Base-by-base conservation (phyloP, 1,140 invertebrate species). In the Euura lappo region DNA sequence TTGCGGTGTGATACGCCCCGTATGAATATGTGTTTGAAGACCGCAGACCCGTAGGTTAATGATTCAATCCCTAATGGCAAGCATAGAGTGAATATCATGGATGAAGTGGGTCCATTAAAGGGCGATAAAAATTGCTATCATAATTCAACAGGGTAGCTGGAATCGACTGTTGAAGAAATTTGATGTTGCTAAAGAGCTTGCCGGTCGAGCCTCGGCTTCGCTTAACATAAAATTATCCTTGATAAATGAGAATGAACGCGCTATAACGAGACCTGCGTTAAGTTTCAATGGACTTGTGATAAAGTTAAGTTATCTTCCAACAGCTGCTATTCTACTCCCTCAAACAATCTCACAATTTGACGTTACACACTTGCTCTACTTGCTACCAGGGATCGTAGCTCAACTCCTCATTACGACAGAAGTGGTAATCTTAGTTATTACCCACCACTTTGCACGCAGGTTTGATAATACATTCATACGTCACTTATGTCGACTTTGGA, bases 61-160 rank as follows among this genome's bases (percentile, higher is more conserved):
- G 51, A 60, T 60, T 60, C 51, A 60, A 60, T 60, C 51, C 13
- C 51, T 60, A 60, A 60, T 60, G 51, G 51, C 13, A n/a, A 60
- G 51, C 51, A 60, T 60, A 60, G 3, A 60, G 51, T 60, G 51
- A n/a, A 60, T 60, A 11, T 60, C 13, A n/a, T n/a, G 51, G 51
- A 60, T 60, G 51, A n/a, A 60, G 51, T 60, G 51, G 13, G 8
- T 60, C 51, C 51, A 6, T 60, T 60, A 60, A 8, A 6, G 51
- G 51, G 51, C 13, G 13, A 6, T 60, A 60, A 60, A n/a, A 6
- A 60, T 60, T 60, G 51, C 13, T 60, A 60, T 60, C 8, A 60
- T 11, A 60, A 60, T 60, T 11, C 10, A 8, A 8, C 51, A 5
- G 8, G 6, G 6, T 8, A 60, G 51, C 51, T 11, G 5, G 4